Base-by-base conservation (phyloP, 2,113 vertebrate species). In the Cyrtonyx montezumae region DNA sequence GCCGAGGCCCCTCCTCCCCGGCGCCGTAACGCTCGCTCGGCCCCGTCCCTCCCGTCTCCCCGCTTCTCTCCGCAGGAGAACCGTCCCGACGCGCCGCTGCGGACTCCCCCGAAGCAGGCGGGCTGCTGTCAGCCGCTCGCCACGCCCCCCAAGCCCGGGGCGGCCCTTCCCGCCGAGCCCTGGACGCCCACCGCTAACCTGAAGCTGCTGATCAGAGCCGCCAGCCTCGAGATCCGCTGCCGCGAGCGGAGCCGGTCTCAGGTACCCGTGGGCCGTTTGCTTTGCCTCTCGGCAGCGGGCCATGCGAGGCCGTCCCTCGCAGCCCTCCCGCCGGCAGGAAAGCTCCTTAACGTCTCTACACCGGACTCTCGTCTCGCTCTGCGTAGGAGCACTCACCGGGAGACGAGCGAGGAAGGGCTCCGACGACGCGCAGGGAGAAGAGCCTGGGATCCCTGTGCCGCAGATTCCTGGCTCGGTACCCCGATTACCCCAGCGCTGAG, bases 101-200 rank as follows among this genome's bases (percentile, higher is more conserved):
- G 97, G 96, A 98, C 98, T 2, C 97, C 97, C 53, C 75, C 97
- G 88, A 98, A 97, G 94, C 95, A 91, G 92, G 89, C 71, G 22
- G 91, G 95, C 53, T 83, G 93, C 75, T 97, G 98, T 91, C 98
- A 98, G 65, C 97, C 98, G 51, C 97, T 99, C 65, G 97, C 98
- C 18, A 99, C 99, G 1, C 99, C 99, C 8, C 98, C 99, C 68
- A 99, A 99, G 63, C 97, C 97, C 37, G 96, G 96, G 51, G 98
- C 99, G 62, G 82, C 21, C 6, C 83, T 96, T 30, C 96, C 97
- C 11, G 98, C 97, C 7, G 99, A 99, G 30, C 99, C 99, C 49
- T 99, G 99, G 99, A 99, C 99, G 1, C 99, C 99, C 0, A 99
- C 99, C 4, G 99, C 99, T 36, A 99, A 99, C 97, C 97, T 99